Conservation (phyloP, 2,888 invertebrate genomes). For the Mechanitis messenoides region DNA sequence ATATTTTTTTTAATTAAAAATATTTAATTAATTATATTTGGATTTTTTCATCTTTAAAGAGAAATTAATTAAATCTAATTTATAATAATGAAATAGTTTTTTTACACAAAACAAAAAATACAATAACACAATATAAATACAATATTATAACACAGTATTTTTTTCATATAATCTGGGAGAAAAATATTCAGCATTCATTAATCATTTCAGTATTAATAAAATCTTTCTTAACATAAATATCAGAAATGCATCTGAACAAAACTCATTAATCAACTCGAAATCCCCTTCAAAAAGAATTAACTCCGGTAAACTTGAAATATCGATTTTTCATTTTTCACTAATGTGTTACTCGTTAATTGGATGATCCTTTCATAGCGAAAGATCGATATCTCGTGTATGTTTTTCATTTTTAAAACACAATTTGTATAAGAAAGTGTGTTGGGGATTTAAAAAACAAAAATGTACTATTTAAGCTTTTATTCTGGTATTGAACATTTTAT, state of each 20-base stretch:
- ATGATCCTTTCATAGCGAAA: background rate
- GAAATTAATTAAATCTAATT: too few relatives aligned
- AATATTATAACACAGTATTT: too few relatives aligned
- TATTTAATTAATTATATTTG: too few relatives aligned
- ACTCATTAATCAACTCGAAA: background rate
- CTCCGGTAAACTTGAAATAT: background rate
- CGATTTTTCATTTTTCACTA: background rate
- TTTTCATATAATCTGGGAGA: too few relatives aligned
- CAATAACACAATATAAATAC: too few relatives aligned
- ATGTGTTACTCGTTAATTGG: slow-evolving; percentile 2
- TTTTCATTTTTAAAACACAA: background rate
- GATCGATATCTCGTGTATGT: background rate
- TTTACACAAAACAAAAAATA: too few relatives aligned
- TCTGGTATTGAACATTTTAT: background rate
- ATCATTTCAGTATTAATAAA: background rate
- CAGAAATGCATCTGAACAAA: background rate
- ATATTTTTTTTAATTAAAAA: too few relatives aligned
- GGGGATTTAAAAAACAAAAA: background rate
- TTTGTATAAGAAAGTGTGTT: background rate
- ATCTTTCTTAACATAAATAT: background rate
- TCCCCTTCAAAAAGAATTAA: background rate
- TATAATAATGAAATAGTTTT: too few relatives aligned
- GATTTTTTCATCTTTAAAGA: too few relatives aligned
- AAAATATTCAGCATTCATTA: background rate
- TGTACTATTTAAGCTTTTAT: too few relatives aligned